Conservation (phyloP, 2,888 invertebrate genomes). For the Trissolcus japonicus region DNA sequence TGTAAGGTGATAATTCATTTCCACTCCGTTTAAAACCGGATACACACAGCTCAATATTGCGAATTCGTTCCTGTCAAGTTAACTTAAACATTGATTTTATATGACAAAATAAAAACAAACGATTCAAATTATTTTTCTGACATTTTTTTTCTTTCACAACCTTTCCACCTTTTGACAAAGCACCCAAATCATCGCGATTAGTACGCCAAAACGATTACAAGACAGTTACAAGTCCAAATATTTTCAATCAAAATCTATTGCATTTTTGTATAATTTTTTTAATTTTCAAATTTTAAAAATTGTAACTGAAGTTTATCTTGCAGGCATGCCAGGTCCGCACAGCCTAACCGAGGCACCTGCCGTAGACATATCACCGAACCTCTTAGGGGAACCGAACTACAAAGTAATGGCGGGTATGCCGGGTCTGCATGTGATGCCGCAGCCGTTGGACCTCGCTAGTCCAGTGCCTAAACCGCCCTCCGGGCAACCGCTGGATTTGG, state of each 20-base stretch:
- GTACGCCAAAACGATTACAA: too few species aligned
- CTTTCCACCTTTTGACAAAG: too few species aligned
- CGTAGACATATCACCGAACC: slow-evolving; percentile 69
- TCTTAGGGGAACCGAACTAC: slow-evolving; percentile 63
- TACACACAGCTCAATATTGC: too few species aligned
- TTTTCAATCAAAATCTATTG: not conserved
- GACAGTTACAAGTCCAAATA: too few species aligned
- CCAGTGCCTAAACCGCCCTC: slow-evolving; percentile 60
- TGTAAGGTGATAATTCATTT: too few species aligned
- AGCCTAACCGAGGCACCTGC: slow-evolving; percentile 76
- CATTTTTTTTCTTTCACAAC: too few species aligned
- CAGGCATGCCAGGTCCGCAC: slow-evolving; percentile 89
- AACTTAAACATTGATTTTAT: too few species aligned
- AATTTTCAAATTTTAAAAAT: slow-evolving; percentile 5
- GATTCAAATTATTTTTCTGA: too few species aligned
- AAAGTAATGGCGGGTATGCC: slow-evolving; percentile 70
- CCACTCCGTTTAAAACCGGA: too few species aligned
- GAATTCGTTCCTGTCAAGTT: too few species aligned
- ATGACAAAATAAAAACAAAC: too few species aligned
- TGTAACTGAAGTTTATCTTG: slow-evolving; percentile 28
- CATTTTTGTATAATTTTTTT: not conserved
- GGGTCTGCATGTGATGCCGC: slow-evolving; percentile 67
- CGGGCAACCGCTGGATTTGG: slow-evolving; percentile 68
- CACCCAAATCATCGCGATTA: too few species aligned
- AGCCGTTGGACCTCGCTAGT: slow-evolving; percentile 70